Evolutionary conservation across 2,888 invertebrate species (phyloP), one percentile per base, ranked within the genome.

Genomic region (Coelopa pilipes): DNA sequence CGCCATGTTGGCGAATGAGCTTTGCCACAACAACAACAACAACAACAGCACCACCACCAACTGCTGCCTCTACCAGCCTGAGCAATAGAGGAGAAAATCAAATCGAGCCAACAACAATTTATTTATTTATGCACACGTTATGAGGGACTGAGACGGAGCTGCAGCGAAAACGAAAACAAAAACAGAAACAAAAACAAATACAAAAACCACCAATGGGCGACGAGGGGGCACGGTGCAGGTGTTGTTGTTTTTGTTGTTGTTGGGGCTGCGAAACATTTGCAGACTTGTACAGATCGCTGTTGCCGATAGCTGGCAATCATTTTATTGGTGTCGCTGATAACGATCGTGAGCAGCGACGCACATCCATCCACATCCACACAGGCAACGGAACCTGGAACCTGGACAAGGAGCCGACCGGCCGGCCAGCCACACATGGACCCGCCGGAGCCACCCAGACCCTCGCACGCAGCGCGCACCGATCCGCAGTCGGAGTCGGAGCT

Each of bases 261-360:
- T 75, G 21, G 21, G 24, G 69, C 62, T 65, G 49, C 70, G n/a
- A 50, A 71, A 75, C 68, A 69, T 69, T 70, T 70, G 77, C 75
- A 65, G 65, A 71, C 63, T 55, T 71, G 71, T 63, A 71, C n/a
- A 71, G 70, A 76, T 77, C 65, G 69, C 74, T 74, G 76, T 70
- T 53, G 74, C 65, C 74, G 83, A 83, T 82, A 81, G 79, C 80
- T 82, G 79, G 82, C 82, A 82, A 83, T 82, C 82, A 82, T 82
- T 83, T 83, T 83, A 84, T 84, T 83, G 82, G 81, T 83, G 81
- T 83, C 80, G 79, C 79, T 81, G 81, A 81, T 83, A 81, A 80
- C 76, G 79, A 81, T 82, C 81, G 70, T 70, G 68, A 34, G 74
- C 60, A 59, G 53, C 71, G 60, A 53, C 19, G 7, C 17, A 34